Conservation (phyloP, 2,797 vertebrate species). For the Tauraco hartlaubi region DNA sequence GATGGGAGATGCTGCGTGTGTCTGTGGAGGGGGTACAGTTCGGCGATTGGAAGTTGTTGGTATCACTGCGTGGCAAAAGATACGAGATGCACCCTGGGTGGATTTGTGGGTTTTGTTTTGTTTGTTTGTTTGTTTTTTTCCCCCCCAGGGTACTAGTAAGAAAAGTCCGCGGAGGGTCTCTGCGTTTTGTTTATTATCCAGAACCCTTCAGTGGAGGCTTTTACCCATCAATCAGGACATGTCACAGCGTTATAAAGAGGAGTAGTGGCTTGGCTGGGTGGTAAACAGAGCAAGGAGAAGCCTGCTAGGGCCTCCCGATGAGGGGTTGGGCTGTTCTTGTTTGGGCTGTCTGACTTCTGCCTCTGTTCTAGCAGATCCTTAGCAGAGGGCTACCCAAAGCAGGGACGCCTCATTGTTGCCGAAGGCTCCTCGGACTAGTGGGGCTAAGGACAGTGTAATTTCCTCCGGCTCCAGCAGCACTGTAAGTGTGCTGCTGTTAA, state of each 20-base stretch:
- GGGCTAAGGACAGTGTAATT: background rate
- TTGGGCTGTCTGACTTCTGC: background rate
- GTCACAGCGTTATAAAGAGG: background rate
- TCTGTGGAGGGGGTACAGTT: background rate
- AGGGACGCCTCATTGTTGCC: rapidly evolving
- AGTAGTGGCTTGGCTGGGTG: background rate
- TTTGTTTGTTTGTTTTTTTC: too few relatives aligned
- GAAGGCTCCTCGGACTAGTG: background rate
- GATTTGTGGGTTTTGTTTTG: background rate
- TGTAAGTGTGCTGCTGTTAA: background rate
- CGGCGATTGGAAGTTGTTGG: background rate
- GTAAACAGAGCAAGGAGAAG: background rate
- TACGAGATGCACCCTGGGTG: background rate
- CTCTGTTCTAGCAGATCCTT: rapidly evolving
- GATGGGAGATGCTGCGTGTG: background rate
- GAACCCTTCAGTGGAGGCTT: background rate
- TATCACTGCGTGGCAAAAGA: rapidly evolving
- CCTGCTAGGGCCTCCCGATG: rapidly evolving
- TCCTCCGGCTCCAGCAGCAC: background rate
- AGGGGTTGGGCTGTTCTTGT: background rate
- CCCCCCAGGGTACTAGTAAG: too few relatives aligned
- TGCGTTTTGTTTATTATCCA: background rate
- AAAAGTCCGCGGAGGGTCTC: background rate
- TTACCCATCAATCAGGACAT: background rate
- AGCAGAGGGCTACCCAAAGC: background rate